phyloP scores from a whole-genome alignment of 2,888 invertebrate species.

The Cheilosia impressa region DNA sequence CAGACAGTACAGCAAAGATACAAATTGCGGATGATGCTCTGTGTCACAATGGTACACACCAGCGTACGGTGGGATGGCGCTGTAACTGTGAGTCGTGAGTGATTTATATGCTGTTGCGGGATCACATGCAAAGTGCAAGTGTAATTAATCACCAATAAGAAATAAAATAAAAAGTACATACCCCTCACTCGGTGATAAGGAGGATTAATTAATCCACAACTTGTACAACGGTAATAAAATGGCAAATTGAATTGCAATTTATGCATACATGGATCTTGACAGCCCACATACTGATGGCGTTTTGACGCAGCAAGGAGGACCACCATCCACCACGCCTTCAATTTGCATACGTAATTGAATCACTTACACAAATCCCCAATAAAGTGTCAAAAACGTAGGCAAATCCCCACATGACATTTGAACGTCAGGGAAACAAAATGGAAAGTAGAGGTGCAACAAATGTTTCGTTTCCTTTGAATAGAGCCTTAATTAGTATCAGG shows the following conservation, averaged over 20 bases:
- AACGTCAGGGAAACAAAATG: slow-evolving; percentile 8
- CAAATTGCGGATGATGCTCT: slow-evolving; percentile 69
- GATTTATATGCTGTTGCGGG: slow-evolving; percentile 64
- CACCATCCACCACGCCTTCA: background rate
- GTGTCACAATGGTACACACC: slow-evolving; percentile 53
- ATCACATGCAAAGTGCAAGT: slow-evolving; percentile 55
- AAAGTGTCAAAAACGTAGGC: slow-evolving; percentile 27
- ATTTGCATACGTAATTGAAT: slow-evolving; percentile 24
- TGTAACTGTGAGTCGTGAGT: slow-evolving; percentile 57
- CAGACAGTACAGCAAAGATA: slow-evolving; percentile 54
- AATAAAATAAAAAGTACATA: background rate
- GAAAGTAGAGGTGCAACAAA: slow-evolving; percentile 38
- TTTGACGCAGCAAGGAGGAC: background rate
- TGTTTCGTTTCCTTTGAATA: slow-evolving; percentile 21
- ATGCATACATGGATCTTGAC: background rate
- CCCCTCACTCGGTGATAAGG: slow-evolving; percentile 39
- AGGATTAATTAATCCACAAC: slow-evolving; percentile 39
- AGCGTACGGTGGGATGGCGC: slow-evolving; percentile 41
- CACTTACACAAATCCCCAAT: slow-evolving; percentile 30
- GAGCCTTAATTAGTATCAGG: slow-evolving; percentile 32
- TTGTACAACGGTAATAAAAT: slow-evolving; percentile 20
- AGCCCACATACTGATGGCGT: background rate
- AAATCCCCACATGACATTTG: slow-evolving; percentile 12
- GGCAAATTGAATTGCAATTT: slow-evolving; percentile 31
- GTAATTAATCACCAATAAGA: slow-evolving; percentile 64